A percentile compares a stretch with the other conserved stretches of the same genome.
Conservation (phyloP, 2,113 vertebrate species). For the Calcarius ornatus region DNA sequence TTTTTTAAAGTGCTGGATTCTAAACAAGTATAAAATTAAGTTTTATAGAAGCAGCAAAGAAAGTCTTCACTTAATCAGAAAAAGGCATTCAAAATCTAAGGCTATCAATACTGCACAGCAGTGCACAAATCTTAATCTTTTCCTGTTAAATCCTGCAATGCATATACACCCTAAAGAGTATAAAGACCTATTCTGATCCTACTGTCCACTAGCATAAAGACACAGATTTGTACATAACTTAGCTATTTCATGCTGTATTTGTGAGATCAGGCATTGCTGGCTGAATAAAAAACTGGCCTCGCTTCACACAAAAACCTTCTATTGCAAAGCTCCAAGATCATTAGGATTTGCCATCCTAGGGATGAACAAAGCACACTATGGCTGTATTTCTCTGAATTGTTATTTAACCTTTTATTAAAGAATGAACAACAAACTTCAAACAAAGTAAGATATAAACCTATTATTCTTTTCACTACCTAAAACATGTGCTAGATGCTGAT, state of each 20-base stretch:
- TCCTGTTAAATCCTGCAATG: not conserved
- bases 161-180: not conserved
- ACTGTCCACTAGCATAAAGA: not conserved
- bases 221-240: accelerated
- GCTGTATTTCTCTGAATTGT: not conserved
- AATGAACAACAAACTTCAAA: not conserved
- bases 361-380: not conserved
- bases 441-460: not conserved
- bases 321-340: not conserved
- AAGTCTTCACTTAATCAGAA: not conserved
- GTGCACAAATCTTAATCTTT: not conserved
- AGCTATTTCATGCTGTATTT: not conserved
- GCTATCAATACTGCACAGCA: not conserved
- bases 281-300: not conserved
- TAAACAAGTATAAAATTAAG: not conserved
- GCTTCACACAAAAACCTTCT: not conserved
- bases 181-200: not conserved
- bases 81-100: not conserved
- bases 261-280: not conserved
- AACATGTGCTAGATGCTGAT: not conserved
- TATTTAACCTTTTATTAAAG: not conserved
- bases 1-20: not conserved
- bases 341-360: not conserved
- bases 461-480: not conserved
- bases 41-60: not conserved